These are phyloP conservation scores for Telenomus remus DNA, from an alignment of 1,140 invertebrate genomes.

Conservation along the genomic window DNA sequence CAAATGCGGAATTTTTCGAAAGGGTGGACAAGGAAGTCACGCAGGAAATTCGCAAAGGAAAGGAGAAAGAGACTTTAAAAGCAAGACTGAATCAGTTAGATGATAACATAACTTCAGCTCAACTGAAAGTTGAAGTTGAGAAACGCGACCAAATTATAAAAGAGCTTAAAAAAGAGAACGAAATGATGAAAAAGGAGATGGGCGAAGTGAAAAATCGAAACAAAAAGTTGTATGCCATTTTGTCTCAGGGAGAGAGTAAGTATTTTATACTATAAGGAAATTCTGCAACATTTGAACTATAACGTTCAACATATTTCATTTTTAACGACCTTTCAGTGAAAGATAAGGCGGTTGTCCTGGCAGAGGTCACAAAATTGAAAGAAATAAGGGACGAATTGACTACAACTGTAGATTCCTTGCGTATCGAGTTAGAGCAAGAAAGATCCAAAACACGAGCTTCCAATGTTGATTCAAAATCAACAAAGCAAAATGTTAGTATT, in stretches of 20 bases:
- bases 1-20: slow-evolving; percentile 80
- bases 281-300: too few species aligned
- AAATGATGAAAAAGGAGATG: slow-evolving; percentile 80
- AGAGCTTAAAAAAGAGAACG: slow-evolving; percentile 78
- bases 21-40: slow-evolving; percentile 80
- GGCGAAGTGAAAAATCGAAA: slow-evolving; percentile 85
- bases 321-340: slow-evolving; percentile 77
- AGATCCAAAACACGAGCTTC: slow-evolving; percentile 82
- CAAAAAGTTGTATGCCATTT: slow-evolving; percentile 84
- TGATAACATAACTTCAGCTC: slow-evolving; percentile 75
- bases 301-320: background rate
- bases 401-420: slow-evolving; percentile 80
- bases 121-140: slow-evolving; percentile 80
- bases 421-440: slow-evolving; percentile 86
- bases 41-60: slow-evolving; percentile 80
- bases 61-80: slow-evolving; percentile 78
- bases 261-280: slow-evolving; percentile 25
- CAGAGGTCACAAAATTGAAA: slow-evolving; percentile 83
- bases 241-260: slow-evolving; percentile 88
- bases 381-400: slow-evolving; percentile 85
- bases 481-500: slow-evolving; percentile 68
- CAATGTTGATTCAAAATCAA: slow-evolving; percentile 77
- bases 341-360: slow-evolving; percentile 85
- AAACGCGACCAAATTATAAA: slow-evolving; percentile 81
- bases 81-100: slow-evolving; percentile 74